Percentiles rank a stretch among this genome's conserved stretches.
These are phyloP conservation scores for Acanthochromis polyacanthus DNA, from an alignment of 2,113 vertebrate genomes.

Conservation along the genomic window DNA sequence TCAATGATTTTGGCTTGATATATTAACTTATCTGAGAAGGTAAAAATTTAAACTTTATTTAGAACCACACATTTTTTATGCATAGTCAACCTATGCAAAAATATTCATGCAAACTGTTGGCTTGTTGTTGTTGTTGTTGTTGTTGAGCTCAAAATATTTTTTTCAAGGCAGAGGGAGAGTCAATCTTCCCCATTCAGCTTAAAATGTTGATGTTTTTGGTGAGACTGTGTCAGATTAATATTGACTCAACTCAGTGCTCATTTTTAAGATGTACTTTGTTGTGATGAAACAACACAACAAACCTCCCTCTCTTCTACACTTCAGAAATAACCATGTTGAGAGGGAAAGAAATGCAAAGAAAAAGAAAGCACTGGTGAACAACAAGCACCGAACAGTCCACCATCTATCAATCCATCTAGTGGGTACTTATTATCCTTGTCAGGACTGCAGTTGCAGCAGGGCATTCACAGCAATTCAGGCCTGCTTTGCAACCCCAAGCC, in stretches of 20 bases:
- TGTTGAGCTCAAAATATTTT: too few relatives aligned
- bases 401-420: slow-evolving; percentile 13
- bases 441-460: slow-evolving; percentile 38
- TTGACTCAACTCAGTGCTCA: background rate
- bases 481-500: slow-evolving; percentile 2
- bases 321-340: background rate
- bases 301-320: background rate
- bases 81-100: too few relatives aligned
- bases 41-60: too few relatives aligned
- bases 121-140: too few relatives aligned
- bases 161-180: too few relatives aligned
- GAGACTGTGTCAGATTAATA: background rate
- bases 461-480: slow-evolving; percentile 5
- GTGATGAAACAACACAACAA: background rate
- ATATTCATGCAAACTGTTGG: too few relatives aligned
- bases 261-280: background rate
- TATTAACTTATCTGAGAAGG: too few relatives aligned
- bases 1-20: too few relatives aligned
- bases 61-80: too few relatives aligned
- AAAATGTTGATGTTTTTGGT: background rate
- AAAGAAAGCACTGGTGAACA: slow-evolving; percentile 10
- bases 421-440: slow-evolving; percentile 42
- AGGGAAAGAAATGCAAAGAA: slow-evolving; percentile 8
- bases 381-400: background rate
- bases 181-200: background rate